phyloP scores from a whole-genome alignment of 2,113 vertebrate species.

The Corythornis madagascariensis region DNA sequence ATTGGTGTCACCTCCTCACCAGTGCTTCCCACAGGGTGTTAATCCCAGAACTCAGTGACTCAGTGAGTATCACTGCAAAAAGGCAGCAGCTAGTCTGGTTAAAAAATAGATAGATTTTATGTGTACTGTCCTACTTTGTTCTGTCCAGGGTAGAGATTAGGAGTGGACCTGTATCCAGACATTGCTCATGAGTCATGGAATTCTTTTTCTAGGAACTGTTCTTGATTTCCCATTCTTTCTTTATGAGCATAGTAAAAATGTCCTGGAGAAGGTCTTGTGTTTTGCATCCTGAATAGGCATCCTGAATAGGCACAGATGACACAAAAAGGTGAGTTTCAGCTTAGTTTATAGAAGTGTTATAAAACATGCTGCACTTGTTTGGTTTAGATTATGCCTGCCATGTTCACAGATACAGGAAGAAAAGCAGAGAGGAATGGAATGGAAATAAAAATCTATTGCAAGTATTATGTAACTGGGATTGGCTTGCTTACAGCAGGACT shows the following conservation, averaged over 20 bases:
- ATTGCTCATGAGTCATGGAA: fast-evolving
- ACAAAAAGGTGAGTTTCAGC: neutral
- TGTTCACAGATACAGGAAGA: neutral
- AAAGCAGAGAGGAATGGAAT: fast-evolving
- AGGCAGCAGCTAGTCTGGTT: neutral
- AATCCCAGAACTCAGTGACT: neutral
- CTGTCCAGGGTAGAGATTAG: neutral
- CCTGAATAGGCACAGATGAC: neutral
- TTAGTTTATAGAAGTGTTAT: neutral
- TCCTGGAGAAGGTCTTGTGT: neutral
- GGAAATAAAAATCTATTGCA: neutral
- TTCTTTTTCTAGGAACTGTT: neutral
- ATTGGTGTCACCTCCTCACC: fast-evolving
- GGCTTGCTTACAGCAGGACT: neutral
- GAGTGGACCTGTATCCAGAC: neutral
- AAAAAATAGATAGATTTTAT: neutral
- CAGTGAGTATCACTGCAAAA: neutral
- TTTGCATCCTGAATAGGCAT: neutral
- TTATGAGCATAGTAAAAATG: neutral
- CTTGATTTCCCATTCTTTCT: neutral
- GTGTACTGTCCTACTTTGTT: neutral
- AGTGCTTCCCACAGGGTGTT: neutral
- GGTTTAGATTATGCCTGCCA: neutral
- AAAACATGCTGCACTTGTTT: neutral
- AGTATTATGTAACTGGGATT: neutral